These are phyloP conservation scores for Anseranas semipalmata DNA, from an alignment of 2,113 vertebrate species.

Conservation along the genomic window DNA sequence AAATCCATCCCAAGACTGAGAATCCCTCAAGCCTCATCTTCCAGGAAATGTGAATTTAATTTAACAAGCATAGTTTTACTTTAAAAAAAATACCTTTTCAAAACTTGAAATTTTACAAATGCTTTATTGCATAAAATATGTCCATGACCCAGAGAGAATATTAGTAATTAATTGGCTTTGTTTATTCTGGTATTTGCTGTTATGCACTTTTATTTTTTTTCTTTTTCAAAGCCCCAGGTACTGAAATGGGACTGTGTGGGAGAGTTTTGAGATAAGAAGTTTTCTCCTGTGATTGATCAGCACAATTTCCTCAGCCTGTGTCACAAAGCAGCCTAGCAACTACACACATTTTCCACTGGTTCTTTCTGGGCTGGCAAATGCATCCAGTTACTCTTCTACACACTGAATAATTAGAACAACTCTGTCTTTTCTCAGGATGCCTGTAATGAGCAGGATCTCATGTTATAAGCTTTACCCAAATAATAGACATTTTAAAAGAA, in stretches of 20 bases:
- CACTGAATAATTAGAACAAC: background rate
- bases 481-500: background rate
- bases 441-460: background rate
- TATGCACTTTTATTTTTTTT: background rate
- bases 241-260: background rate
- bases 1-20: background rate
- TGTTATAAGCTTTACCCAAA: background rate
- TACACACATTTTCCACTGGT: background rate
- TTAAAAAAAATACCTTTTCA: background rate
- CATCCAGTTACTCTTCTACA: background rate
- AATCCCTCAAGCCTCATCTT: background rate
- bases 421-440: background rate
- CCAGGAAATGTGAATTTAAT: conserved; percentile 25
- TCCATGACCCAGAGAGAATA: background rate
- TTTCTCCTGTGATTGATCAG: background rate
- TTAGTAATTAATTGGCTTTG: conserved; percentile 1
- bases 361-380: background rate
- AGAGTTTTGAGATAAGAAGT: conserved; percentile 34
- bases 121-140: background rate
- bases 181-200: background rate
- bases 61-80: conserved; percentile 4
- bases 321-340: conserved; percentile 37
- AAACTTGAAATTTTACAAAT: conserved; percentile 13
- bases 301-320: conserved; percentile 1
- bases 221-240: background rate